Base-by-base conservation (phyloP, 2,113 vertebrate genomes). In the Oncorhynchus nerka region DNA sequence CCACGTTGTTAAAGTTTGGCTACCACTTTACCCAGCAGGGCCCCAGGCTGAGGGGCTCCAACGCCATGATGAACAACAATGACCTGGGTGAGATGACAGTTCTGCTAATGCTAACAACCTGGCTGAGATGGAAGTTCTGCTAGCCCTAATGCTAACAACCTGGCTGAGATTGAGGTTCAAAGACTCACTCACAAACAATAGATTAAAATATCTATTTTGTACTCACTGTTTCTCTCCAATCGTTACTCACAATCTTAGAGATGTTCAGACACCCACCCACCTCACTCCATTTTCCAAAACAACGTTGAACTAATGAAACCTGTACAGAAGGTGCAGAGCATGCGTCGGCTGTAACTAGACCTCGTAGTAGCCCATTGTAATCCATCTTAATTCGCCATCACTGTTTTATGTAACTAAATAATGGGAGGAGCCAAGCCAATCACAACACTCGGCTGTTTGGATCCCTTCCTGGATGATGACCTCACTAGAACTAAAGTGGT, bases 21-120 rank as follows among this genome's bases (percentile, higher is more conserved):
- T 99, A 99, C 91, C 97, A 99, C 81, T 99, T 99, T 85, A 99
- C 97, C 49, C 97, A 99, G 90, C 98, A 98, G 92, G 98, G 98
- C 4, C 98, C 98, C 0, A 94, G 98, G 76, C 94, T 98, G 65
- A 93, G 98, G 0, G 95, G 96, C 2, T 97, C 98, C 76, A 99
- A 98, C 0, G 97, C 98, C 62, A 97, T 98, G 96, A 99, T 99
- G 97, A 99, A 82, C 88, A 99, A 99, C 93, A 99, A 99, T 0
- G 98, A 99, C 86, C 91, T 99, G 70, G 97, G 98, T 99, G 89
- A 93, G 96, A 83, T 71, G 30, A 39, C 5, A 16, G 13, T 55
- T 16, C 51, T 55, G 51, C 16, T 55, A 45, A 45, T 3, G 39
- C 39, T 45, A 45, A 45, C 39, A 45, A 45, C 39, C 9, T 45